Evolutionary conservation across 1,140 invertebrate genomes (phyloP).

Genomic region (Cecropterus lyciades): DNA sequence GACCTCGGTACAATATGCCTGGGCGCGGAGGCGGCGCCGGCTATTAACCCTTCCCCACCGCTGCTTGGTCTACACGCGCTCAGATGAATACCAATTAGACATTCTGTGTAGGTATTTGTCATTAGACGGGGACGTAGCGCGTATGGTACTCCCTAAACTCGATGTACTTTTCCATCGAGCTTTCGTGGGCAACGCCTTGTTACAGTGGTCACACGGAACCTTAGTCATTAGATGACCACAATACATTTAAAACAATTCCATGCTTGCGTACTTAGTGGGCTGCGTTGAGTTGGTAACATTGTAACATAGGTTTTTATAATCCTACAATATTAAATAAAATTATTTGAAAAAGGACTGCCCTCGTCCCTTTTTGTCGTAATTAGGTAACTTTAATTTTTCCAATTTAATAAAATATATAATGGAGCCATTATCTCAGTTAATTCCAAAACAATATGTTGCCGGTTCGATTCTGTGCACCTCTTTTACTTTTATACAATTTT

Average conservation of each 20-base stretch:
- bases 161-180: slow-evolving; percentile 54
- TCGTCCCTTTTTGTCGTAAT: no score
- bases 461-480: no score
- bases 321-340: no score
- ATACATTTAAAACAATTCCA: not conserved
- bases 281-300: no score
- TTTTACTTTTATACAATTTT: no score
- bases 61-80: slow-evolving; percentile 79
- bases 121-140: slow-evolving; percentile 59
- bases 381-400: no score
- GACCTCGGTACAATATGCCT: slow-evolving; percentile 81
- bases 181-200: slow-evolving; percentile 31
- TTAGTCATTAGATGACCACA: slow-evolving; percentile 2
- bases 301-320: no score
- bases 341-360: no score
- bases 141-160: slow-evolving; percentile 56
- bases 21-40: slow-evolving; percentile 81
- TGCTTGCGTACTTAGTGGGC: not conserved
- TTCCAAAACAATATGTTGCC: no score
- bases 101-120: slow-evolving; percentile 74
- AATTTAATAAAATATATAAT: no score
- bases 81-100: slow-evolving; percentile 84
- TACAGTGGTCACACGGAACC: slow-evolving; percentile 28
- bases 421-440: no score
- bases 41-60: slow-evolving; percentile 84